Conservation (phyloP, 2,113 vertebrate genomes). For the Oreochromis tanganicae region DNA sequence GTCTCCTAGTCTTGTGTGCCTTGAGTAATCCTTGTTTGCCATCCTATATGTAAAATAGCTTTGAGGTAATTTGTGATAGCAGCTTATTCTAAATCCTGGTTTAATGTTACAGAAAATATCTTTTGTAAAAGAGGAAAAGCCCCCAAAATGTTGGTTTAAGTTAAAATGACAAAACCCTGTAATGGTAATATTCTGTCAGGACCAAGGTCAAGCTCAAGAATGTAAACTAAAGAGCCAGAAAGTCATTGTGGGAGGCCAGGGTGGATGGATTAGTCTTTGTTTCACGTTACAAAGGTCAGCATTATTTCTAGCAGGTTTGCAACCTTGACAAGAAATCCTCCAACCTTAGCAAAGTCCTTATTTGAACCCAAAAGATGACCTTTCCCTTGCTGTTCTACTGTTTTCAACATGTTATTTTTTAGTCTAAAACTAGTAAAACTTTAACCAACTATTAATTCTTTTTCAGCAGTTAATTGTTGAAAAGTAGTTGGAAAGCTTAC, state of each 20-base stretch:
- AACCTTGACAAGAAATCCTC: neutral
- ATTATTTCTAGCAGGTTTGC: neutral
- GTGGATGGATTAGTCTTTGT: neutral
- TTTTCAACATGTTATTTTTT: neutral
- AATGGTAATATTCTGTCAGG: neutral
- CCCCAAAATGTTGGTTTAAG: neutral
- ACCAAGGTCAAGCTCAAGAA: neutral
- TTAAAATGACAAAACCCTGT: neutral
- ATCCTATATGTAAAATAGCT: neutral
- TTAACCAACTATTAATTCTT: neutral
- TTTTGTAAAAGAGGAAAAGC: neutral
- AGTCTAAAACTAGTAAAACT: neutral
- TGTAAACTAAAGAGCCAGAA: neutral
- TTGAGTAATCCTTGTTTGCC: neutral
- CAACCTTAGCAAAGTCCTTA: neutral
- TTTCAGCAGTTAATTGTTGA: neutral
- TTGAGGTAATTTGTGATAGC: neutral
- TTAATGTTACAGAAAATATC: neutral
- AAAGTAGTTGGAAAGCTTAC: neutral
- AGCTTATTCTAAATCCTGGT: neutral
- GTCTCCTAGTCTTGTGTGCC: neutral
- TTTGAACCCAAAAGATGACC: neutral
- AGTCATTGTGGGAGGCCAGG: neutral
- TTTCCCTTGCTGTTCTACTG: rapidly evolving
- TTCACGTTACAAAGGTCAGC: neutral